Conservation (phyloP, 2,888 invertebrate species). For the Nebria brevicollis region DNA sequence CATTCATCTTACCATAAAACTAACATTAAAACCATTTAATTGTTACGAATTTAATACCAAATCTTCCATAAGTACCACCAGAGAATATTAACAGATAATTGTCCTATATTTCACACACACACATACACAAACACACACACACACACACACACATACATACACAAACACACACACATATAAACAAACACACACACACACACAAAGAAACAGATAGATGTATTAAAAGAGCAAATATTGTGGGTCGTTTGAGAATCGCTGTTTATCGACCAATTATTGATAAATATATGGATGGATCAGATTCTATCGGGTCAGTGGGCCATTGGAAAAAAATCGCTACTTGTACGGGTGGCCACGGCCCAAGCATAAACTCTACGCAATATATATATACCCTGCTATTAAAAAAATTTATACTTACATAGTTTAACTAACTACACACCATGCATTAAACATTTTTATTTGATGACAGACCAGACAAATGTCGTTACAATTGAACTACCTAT, state of each 20-base stretch:
- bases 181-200: no score
- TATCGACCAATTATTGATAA: slow-evolving; percentile 41
- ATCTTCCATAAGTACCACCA: no score
- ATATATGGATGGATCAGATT: slow-evolving; percentile 28
- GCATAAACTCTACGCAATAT: background rate
- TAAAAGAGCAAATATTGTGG: no score
- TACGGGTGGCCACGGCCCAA: slow-evolving; percentile 7
- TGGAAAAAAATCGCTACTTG: slow-evolving; percentile 9
- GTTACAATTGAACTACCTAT: background rate
- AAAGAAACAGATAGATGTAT: no score
- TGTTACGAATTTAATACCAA: no score
- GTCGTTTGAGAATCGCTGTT: background rate
- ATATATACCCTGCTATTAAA: slow-evolving; percentile 27
- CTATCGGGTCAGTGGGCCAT: slow-evolving; percentile 31
- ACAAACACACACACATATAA: no score
- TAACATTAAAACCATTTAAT: no score
- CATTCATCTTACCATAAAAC: no score
- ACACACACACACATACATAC: no score
- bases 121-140: no score
- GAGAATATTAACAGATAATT: no score
- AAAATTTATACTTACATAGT: slow-evolving; percentile 2
- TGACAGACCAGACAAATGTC: background rate
- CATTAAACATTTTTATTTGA: slow-evolving; percentile 33
- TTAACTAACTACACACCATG: slow-evolving; percentile 13
- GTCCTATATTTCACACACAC: no score